Evolutionary conservation across 2,113 vertebrate genomes (phyloP).

Genomic region (Loxodonta africana): DNA sequence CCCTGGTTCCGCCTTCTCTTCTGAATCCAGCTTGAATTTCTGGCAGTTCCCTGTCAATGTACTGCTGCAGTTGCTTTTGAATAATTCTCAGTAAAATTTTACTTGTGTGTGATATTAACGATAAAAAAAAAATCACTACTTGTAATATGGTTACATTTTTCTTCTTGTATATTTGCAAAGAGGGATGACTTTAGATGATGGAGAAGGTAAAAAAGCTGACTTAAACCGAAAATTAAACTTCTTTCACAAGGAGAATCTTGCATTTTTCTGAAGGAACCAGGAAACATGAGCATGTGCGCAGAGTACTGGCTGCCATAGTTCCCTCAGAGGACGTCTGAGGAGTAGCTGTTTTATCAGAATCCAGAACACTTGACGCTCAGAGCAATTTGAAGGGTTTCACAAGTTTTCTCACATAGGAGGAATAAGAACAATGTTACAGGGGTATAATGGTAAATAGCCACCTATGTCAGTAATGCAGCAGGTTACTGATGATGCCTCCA

Average conservation of each 20-base stretch:
- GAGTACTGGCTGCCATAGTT: neutral
- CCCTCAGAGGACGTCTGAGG: neutral
- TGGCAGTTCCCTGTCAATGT: too few relatives aligned
- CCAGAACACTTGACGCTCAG: neutral
- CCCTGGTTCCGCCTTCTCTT: too few relatives aligned
- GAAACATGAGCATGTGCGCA: neutral
- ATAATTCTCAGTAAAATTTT: too few relatives aligned
- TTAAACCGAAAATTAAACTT: neutral
- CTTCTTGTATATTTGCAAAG: neutral
- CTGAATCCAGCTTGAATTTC: too few relatives aligned
- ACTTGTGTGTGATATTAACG: too few relatives aligned
- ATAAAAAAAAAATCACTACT: neutral
- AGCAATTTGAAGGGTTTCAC: neutral
- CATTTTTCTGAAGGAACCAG: neutral
- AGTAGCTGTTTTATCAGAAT: neutral
- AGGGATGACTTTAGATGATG: neutral
- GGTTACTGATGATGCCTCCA: neutral
- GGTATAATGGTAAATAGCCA: neutral
- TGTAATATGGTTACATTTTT: neutral
- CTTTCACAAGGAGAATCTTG: neutral
- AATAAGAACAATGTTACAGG: neutral
- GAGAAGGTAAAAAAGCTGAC: neutral
- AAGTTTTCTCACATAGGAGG: neutral
- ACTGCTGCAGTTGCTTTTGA: too few relatives aligned
- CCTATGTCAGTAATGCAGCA: neutral